Percentiles rank a stretch among this genome's conserved stretches.
Conservation (phyloP, 2,113 vertebrate genomes). For the Phalacrocorax pelagicus region DNA sequence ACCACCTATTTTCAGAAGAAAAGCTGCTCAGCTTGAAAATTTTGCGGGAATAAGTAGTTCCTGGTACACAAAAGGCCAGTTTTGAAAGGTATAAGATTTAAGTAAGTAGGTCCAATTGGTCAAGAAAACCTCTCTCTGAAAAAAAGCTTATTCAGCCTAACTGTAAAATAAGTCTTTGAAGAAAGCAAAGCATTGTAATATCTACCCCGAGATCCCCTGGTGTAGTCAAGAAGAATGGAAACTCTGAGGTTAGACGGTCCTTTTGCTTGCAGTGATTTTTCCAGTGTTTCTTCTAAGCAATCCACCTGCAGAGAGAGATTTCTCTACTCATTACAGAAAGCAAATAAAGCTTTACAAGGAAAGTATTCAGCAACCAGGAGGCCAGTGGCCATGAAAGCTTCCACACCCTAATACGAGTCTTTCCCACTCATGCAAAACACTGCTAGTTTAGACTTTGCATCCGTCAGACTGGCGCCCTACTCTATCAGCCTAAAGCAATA, state of each 20-base stretch:
- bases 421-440: neutral
- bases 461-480: neutral
- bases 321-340: neutral
- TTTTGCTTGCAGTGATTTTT: conserved; percentile 73
- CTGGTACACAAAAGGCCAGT: neutral
- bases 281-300: conserved; percentile 87
- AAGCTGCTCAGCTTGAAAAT: neutral
- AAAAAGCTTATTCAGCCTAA: neutral
- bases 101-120: neutral
- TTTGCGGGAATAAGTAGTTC: neutral
- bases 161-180: neutral
- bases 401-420: neutral
- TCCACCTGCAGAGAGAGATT: conserved; percentile 81
- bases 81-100: neutral
- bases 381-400: neutral
- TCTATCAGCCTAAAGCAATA: neutral
- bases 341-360: neutral
- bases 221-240: conserved; percentile 91
- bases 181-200: accelerated
- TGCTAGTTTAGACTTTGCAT: neutral
- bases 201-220: conserved; percentile 91
- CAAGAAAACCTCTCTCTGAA: neutral
- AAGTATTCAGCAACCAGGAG: neutral
- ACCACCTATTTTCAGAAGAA: neutral
- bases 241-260: conserved; percentile 79